Percentiles rank a stretch among this genome's conserved stretches.
phyloP scores from a whole-genome alignment of 35 echinoderm and acorn worm species.

The Stichopus chloronotus region DNA sequence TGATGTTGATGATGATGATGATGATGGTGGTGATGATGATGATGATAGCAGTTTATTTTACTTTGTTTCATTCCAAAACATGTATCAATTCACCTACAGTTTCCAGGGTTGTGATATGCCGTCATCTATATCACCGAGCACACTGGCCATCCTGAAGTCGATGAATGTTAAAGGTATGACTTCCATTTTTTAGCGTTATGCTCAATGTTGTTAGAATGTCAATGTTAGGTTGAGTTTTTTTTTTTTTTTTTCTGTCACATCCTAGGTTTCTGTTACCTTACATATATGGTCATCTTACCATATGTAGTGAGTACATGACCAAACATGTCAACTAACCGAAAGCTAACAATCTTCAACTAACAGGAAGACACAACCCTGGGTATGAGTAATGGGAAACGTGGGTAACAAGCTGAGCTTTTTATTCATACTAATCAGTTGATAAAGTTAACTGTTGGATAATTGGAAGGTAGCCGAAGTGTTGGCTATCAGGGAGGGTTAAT shows the following conservation, averaged over 20 bases:
- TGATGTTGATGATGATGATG: too few relatives aligned
- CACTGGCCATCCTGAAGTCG: slow-evolving; percentile 28
- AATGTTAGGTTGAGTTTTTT: background rate
- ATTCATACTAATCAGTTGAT: slow-evolving; percentile 34
- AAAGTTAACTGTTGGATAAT: background rate
- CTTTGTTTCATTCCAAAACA: slow-evolving; percentile 21
- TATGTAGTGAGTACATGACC: slow-evolving; percentile 34
- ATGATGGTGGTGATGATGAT: too few relatives aligned
- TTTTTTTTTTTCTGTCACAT: too few relatives aligned
- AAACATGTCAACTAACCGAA: background rate
- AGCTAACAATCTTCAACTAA: background rate
- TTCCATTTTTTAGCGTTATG: slow-evolving; percentile 23
- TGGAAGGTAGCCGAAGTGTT: background rate
- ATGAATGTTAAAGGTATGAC: slow-evolving; percentile 37
- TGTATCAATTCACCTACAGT: slow-evolving; percentile 33
- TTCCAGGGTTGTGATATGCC: slow-evolving; percentile 39
- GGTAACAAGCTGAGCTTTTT: slow-evolving; percentile 19
- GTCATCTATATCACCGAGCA: slow-evolving; percentile 21
- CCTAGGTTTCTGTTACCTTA: background rate
- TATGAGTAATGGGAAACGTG: slow-evolving; percentile 23
- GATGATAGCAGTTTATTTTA: background rate
- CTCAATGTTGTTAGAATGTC: background rate
- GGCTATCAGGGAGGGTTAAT: background rate
- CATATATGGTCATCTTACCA: slow-evolving; percentile 30
- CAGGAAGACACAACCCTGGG: background rate